A percentile compares a stretch with the other conserved stretches of the same genome.
Evolutionary conservation across 2,113 vertebrate genomes (phyloP).

Genomic region (Notechis scutatus): DNA sequence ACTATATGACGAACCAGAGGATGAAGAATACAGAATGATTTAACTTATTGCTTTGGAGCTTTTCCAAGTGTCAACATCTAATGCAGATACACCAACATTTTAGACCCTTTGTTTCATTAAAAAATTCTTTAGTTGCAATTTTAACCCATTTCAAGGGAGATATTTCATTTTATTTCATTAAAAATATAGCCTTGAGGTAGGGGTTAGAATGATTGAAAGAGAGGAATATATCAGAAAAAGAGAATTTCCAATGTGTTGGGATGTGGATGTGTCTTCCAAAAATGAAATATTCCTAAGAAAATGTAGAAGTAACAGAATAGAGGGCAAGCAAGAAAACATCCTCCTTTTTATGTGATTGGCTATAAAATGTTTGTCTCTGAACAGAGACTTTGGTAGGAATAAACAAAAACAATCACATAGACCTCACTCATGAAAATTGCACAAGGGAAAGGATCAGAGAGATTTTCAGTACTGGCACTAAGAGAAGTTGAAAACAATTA

Average conservation of each 20-base stretch:
- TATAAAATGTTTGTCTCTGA: neutral
- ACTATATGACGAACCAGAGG: neutral
- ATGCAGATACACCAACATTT: neutral
- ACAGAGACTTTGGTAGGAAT: neutral
- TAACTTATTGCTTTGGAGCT: neutral
- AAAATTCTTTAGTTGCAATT: neutral
- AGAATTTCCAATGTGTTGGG: neutral
- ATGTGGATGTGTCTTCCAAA: neutral
- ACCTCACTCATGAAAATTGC: neutral
- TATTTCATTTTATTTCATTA: neutral
- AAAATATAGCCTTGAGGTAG: neutral
- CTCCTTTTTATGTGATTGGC: neutral
- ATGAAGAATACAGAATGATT: conserved; percentile 2
- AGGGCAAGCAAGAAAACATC: neutral
- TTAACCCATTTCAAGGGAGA: neutral
- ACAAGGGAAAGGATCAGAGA: neutral
- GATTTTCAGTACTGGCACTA: neutral
- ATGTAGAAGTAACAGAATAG: neutral
- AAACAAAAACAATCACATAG: neutral
- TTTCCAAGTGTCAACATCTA: neutral
- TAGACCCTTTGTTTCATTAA: neutral
- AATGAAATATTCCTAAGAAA: neutral
- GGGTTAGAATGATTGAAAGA: neutral
- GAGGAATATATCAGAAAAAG: neutral
- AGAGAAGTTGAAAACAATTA: neutral